phyloP scores from a whole-genome alignment of 1,140 invertebrate genomes.

The Anastrepha obliqua region DNA sequence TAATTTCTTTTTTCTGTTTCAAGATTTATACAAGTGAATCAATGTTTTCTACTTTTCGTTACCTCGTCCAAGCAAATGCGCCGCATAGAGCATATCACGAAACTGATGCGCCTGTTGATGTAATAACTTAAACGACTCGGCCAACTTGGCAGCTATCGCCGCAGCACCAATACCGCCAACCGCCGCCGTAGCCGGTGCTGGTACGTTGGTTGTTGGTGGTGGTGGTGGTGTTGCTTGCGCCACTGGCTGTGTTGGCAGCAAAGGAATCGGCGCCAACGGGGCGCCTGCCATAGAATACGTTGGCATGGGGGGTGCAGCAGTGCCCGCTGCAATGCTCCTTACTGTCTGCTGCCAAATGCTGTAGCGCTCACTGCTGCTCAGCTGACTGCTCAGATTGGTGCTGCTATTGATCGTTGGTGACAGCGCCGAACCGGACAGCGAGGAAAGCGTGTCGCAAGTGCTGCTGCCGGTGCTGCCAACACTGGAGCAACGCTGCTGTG shows the following conservation, averaged over 20 bases:
- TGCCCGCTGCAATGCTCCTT: neutral
- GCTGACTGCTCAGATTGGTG: neutral
- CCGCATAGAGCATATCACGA: constrained; percentile 73
- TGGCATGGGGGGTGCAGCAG: constrained; percentile 59
- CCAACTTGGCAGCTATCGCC: constrained; percentile 70
- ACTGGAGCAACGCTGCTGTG: constrained; percentile 69
- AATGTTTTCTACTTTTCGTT: constrained; percentile 55
- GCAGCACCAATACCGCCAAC: constrained; percentile 60
- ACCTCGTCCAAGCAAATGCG: constrained; percentile 72
- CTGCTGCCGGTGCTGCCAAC: constrained; percentile 71
- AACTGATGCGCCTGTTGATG: constrained; percentile 72
- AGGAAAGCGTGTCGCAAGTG: constrained; percentile 68
- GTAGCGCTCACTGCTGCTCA: constrained; percentile 2
- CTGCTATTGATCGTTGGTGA: constrained; percentile 57
- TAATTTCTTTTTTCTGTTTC: neutral
- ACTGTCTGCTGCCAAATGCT: neutral
- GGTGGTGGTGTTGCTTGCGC: constrained; percentile 52
- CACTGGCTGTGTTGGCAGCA: constrained; percentile 56
- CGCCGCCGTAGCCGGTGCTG: constrained; percentile 51
- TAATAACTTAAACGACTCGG: constrained; percentile 71
- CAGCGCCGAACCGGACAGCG: constrained; percentile 61
- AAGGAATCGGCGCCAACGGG: neutral
- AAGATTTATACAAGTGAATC: neutral
- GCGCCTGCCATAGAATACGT: neutral
- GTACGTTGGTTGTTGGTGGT: neutral